These are phyloP conservation scores for Gnathonemus echidnorhynchus DNA, from an alignment of 2,113 vertebrate genomes.

Conservation along the genomic window DNA sequence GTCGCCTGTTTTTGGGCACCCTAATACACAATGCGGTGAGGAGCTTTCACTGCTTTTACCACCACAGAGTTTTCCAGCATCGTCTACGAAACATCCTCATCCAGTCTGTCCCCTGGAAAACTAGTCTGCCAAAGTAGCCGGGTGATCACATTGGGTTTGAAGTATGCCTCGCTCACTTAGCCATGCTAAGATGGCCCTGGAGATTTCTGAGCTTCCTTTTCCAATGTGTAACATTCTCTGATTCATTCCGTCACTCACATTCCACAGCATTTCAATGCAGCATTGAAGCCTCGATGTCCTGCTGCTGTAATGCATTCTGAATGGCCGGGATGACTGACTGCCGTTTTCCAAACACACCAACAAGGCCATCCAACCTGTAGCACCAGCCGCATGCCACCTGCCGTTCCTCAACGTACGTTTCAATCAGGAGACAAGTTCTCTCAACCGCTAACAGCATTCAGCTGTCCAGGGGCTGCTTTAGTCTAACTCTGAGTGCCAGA, in stretches of 20 bases:
- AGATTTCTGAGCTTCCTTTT: neutral
- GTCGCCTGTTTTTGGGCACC: neutral
- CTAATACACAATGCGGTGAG: neutral
- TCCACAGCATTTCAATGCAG: neutral
- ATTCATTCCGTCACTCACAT: neutral
- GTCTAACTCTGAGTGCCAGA: neutral
- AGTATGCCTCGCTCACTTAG: neutral
- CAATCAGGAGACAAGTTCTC: neutral
- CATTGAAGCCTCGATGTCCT: neutral
- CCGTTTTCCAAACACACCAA: neutral
- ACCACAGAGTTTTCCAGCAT: neutral
- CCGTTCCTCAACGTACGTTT: neutral
- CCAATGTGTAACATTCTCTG: neutral
- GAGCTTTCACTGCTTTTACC: neutral
- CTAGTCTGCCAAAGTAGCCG: neutral
- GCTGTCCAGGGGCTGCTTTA: neutral
- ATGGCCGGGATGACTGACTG: neutral
- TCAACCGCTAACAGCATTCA: neutral
- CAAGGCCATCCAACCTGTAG: neutral
- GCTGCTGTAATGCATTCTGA: neutral
- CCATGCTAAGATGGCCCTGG: neutral
- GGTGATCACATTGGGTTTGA: neutral
- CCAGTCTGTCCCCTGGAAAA: neutral
- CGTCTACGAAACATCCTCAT: neutral
- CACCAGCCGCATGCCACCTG: neutral